A percentile compares a stretch with the other conserved stretches of the same genome.
phyloP scores from a whole-genome alignment of 2,888 invertebrate species.

The Drosophila subquinaria region DNA sequence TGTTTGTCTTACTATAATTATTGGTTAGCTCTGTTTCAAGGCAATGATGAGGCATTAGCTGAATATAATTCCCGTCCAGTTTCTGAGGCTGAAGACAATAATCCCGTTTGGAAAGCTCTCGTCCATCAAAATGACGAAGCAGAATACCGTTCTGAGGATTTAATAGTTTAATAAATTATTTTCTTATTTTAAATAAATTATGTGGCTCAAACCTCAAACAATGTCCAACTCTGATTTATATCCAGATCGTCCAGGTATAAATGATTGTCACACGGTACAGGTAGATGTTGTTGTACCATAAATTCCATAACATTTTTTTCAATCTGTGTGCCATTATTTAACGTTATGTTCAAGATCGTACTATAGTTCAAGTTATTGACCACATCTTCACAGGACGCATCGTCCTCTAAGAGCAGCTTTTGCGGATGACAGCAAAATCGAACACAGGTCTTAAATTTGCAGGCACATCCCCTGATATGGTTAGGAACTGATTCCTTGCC shows the following conservation, averaged over 20 bases:
- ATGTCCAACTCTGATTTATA: slow-evolving; percentile 28
- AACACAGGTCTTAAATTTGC: slow-evolving; percentile 8
- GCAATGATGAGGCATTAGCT: slow-evolving; percentile 40
- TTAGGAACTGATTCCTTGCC: slow-evolving; percentile 8
- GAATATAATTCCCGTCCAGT: neutral
- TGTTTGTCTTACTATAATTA: slow-evolving; percentile 15
- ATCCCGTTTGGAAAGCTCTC: slow-evolving; percentile 33
- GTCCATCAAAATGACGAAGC: slow-evolving; percentile 14
- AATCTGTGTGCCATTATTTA: slow-evolving; percentile 12
- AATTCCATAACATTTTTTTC: slow-evolving; percentile 24
- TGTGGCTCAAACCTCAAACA: slow-evolving; percentile 32
- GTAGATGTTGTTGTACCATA: slow-evolving; percentile 41
- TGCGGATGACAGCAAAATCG: slow-evolving; percentile 29
- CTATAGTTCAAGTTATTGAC: neutral
- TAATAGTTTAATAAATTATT: neutral
- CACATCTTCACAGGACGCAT: slow-evolving; percentile 8
- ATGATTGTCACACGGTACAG: slow-evolving; percentile 35
- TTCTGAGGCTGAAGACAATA: slow-evolving; percentile 48
- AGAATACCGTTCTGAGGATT: slow-evolving; percentile 44
- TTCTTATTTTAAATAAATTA: neutral
- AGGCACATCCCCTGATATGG: slow-evolving; percentile 62
- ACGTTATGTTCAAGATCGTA: slow-evolving; percentile 34
- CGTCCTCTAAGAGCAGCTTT: neutral
- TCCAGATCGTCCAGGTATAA: neutral
- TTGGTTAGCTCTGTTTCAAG: neutral